Evolutionary conservation across 2,888 invertebrate species (phyloP).

Genomic region (Drosophila ustulata): DNA sequence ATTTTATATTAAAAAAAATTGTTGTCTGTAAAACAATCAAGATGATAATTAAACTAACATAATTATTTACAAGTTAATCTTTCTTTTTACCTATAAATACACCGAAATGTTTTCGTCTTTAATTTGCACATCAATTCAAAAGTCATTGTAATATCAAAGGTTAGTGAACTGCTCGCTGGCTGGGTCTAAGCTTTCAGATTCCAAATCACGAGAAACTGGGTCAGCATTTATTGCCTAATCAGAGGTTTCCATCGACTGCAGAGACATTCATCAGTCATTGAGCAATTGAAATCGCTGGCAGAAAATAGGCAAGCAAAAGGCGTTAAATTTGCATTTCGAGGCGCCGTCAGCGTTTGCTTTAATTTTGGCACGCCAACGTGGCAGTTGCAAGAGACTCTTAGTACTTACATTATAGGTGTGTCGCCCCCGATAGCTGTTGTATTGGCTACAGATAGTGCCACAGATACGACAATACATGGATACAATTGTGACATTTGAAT

Average conservation of each 20-base stretch:
- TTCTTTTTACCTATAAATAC: neutral
- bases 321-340: slow-evolving; percentile 58
- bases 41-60: too few relatives aligned
- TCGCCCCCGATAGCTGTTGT: slow-evolving; percentile 15
- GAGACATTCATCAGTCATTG: slow-evolving; percentile 29
- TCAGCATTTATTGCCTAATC: slow-evolving; percentile 41
- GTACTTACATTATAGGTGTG: slow-evolving; percentile 38
- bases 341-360: slow-evolving; percentile 48
- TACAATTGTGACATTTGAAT: slow-evolving; percentile 53
- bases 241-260: slow-evolving; percentile 26
- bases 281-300: slow-evolving; percentile 25
- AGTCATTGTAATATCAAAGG: neutral
- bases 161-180: neutral
- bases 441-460: slow-evolving; percentile 17
- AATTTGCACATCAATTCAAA: neutral
- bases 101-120: neutral
- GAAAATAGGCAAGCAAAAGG: slow-evolving; percentile 25
- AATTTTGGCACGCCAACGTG: slow-evolving; percentile 54
- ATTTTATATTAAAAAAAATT: too few relatives aligned
- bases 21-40: too few relatives aligned
- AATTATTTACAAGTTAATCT: neutral
- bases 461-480: slow-evolving; percentile 11
- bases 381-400: slow-evolving; percentile 18
- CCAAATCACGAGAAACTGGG: slow-evolving; percentile 13
- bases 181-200: neutral